phyloP scores from a whole-genome alignment of 2,797 vertebrate genomes.

The Acipenser transmontanus region DNA sequence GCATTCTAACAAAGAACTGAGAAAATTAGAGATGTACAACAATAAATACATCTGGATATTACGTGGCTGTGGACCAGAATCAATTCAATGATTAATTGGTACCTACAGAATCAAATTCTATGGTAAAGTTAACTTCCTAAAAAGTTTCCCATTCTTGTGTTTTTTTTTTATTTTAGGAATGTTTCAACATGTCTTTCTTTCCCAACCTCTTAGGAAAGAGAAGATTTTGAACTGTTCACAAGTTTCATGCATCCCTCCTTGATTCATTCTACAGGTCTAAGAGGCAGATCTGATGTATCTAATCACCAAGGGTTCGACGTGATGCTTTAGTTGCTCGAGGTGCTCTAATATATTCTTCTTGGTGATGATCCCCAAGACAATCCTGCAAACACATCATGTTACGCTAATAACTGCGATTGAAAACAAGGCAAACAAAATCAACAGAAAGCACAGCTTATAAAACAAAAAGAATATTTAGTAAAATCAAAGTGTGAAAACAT shows the following conservation, averaged over 20 bases:
- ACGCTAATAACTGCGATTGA: slow-evolving; percentile 82
- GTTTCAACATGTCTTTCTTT: no score
- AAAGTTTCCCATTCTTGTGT: no score
- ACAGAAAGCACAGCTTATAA: slow-evolving; percentile 31
- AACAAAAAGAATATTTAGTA: no score
- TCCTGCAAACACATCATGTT: slow-evolving; percentile 98
- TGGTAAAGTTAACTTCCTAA: no score
- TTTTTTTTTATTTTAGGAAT: no score
- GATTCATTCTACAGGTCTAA: slow-evolving; percentile 66
- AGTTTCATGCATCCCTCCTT: slow-evolving; percentile 81
- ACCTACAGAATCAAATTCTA: no score
- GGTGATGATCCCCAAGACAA: slow-evolving; percentile 99
- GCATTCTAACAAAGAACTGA: no score
- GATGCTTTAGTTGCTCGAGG: slow-evolving; percentile 98
- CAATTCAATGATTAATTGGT: no score
- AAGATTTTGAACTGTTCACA: slow-evolving; percentile 50
- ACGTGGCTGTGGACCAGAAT: no score
- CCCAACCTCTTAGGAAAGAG: background rate
- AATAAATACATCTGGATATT: no score
- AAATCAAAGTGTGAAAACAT: no score
- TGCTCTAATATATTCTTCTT: slow-evolving; percentile 99
- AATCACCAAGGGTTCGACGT: slow-evolving; percentile 95
- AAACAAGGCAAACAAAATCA: slow-evolving; percentile 53
- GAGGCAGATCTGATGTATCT: slow-evolving; percentile 76
- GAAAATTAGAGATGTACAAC: no score